These are phyloP conservation scores for Pantherophis alleghaniensis DNA, from an alignment of 2,797 vertebrate species.

Conservation along the genomic window DNA sequence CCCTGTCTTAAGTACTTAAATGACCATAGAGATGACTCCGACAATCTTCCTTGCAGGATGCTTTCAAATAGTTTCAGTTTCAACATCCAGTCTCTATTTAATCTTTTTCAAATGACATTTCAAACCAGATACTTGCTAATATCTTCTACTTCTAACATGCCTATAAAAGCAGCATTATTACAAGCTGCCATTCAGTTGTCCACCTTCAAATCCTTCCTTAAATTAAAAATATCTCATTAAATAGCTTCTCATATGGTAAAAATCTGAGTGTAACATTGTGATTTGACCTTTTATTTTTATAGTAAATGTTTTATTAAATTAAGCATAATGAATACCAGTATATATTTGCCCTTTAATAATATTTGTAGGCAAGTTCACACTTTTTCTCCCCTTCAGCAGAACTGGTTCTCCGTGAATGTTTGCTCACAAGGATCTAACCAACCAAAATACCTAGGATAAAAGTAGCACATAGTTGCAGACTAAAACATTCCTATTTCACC, in stretches of 20 bases:
- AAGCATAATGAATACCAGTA: slow-evolving; percentile 42
- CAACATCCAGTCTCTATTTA: not conserved
- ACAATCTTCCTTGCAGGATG: not conserved
- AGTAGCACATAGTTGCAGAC: not conserved
- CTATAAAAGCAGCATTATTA: slow-evolving; percentile 9
- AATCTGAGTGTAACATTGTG: slow-evolving; percentile 34
- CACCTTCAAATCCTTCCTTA: slow-evolving; percentile 26
- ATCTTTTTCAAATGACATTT: slow-evolving; percentile 15
- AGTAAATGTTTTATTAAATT: slow-evolving; percentile 41
- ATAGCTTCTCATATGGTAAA: slow-evolving; percentile 16
- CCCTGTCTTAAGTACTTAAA: not conserved
- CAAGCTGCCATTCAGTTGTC: slow-evolving; percentile 8
- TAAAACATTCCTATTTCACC: not conserved
- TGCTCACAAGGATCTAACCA: not conserved
- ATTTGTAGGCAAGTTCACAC: not conserved
- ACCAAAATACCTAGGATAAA: not conserved
- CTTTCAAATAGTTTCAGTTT: slow-evolving; percentile 1
- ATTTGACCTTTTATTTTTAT: slow-evolving; percentile 44
- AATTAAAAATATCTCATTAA: slow-evolving; percentile 24
- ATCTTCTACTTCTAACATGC: slow-evolving; percentile 5
- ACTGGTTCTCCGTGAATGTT: not conserved
- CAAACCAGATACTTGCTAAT: slow-evolving; percentile 11
- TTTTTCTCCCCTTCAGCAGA: not conserved
- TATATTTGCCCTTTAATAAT: slow-evolving; percentile 47
- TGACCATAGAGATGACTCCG: not conserved